phyloP scores from a whole-genome alignment of 2,113 vertebrate genomes.

The Tetrao urogallus region DNA sequence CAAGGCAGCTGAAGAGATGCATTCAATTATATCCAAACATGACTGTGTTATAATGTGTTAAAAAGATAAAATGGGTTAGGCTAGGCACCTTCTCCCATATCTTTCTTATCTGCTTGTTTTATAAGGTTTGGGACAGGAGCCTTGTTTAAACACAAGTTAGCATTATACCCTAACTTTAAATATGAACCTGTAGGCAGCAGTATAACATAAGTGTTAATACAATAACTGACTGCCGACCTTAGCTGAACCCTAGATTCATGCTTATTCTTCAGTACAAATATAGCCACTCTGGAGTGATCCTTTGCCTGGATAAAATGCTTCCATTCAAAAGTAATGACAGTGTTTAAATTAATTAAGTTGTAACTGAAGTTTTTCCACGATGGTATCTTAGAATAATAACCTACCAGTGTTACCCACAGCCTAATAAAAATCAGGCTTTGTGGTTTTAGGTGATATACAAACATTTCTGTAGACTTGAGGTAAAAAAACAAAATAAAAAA shows the following conservation, averaged over 20 bases:
- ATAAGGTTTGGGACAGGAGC: background rate
- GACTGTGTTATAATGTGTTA: background rate
- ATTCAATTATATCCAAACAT: background rate
- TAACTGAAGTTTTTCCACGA: slow-evolving; percentile 55
- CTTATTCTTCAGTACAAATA: slow-evolving; percentile 12
- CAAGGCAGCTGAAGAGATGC: background rate
- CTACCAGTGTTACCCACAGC: background rate
- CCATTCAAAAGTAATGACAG: slow-evolving; percentile 35
- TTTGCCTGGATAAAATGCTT: slow-evolving; percentile 52
- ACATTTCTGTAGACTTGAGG: background rate
- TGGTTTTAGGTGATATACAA: slow-evolving; percentile 43
- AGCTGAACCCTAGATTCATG: slow-evolving; percentile 16
- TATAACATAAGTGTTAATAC: slow-evolving; percentile 50
- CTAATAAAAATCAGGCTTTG: slow-evolving; percentile 59
- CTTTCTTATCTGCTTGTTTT: slow-evolving; percentile 14
- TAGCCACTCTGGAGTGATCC: slow-evolving; percentile 16
- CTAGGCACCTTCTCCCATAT: background rate
- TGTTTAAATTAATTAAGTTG: slow-evolving; percentile 56
- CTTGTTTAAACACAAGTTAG: slow-evolving; percentile 22
- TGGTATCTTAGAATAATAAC: slow-evolving; percentile 62
- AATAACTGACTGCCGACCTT: slow-evolving; percentile 14
- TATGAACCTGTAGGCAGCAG: slow-evolving; percentile 53
- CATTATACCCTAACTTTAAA: slow-evolving; percentile 43
- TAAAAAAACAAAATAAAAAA: background rate
- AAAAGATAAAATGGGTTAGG: slow-evolving; percentile 1